Percentiles rank a stretch among this genome's conserved stretches.
Evolutionary conservation across 2,797 vertebrate genomes (phyloP).

Genomic region (Pantherophis vulpinus): DNA sequence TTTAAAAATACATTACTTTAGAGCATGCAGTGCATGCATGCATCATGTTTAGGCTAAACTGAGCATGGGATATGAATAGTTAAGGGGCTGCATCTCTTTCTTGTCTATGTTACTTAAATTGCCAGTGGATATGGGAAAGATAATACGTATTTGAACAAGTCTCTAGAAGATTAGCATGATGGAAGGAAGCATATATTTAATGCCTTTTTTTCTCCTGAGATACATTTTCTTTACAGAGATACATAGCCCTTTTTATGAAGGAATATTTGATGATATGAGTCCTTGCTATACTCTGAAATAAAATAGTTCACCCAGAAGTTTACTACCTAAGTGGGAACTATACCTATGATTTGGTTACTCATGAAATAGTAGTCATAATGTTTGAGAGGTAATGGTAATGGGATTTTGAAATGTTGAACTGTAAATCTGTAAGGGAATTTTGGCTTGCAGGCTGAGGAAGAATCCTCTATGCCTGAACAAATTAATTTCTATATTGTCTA

Average conservation of each 20-base stretch:
- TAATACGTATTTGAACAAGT: not conserved
- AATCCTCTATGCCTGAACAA: not conserved
- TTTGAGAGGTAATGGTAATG: constrained; percentile 42
- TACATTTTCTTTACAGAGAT: not conserved
- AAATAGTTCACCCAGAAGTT: not conserved
- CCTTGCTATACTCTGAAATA: not conserved
- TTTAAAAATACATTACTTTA: constrained; percentile 49
- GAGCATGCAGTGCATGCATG: constrained; percentile 57
- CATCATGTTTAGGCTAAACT: constrained; percentile 53
- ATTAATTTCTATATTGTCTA: not conserved
- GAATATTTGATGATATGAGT: not conserved
- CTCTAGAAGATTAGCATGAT: not conserved
- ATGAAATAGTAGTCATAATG: constrained; percentile 53
- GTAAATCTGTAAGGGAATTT: not conserved
- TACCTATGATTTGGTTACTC: constrained; percentile 13
- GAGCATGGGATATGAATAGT: constrained; percentile 41
- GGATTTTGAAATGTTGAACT: not conserved
- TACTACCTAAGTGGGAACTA: not conserved
- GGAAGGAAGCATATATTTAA: not conserved
- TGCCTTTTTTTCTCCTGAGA: not conserved
- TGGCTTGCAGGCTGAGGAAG: not conserved
- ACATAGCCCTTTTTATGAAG: not conserved
- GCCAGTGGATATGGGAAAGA: not conserved
- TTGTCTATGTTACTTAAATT: not conserved
- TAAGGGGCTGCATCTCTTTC: not conserved